Percentiles rank a stretch among this genome's conserved stretches.
These are phyloP conservation scores for Panthera tigris DNA, from an alignment of 2,113 vertebrate species.

Conservation along the genomic window DNA sequence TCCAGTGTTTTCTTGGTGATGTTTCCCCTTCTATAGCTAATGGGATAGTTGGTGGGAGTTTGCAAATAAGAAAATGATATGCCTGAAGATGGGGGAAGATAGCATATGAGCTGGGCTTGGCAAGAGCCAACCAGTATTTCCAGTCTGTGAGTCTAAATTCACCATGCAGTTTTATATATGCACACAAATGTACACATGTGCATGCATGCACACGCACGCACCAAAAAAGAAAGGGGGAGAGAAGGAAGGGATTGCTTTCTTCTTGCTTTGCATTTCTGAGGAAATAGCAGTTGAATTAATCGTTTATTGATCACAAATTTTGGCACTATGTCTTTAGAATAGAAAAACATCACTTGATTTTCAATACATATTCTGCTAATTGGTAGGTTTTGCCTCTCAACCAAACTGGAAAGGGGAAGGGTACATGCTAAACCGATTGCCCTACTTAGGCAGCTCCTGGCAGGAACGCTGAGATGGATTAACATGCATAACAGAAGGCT, in stretches of 20 bases:
- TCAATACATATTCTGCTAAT: conserved; percentile 79
- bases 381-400: conserved; percentile 82
- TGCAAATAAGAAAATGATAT: background rate
- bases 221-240: background rate
- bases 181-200: background rate
- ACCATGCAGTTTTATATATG: no score
- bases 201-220: no score
- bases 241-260: background rate
- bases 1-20: background rate
- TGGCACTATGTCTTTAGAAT: conserved; percentile 47
- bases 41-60: background rate
- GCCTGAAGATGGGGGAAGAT: background rate
- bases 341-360: conserved; percentile 75
- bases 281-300: conserved; percentile 33
- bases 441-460: conserved; percentile 87
- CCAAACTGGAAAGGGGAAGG: conserved; percentile 80
- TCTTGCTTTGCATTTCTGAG: conserved; percentile 39
- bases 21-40: background rate
- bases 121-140: background rate
- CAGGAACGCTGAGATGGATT: conserved; percentile 86
- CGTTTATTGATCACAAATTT: conserved; percentile 67
- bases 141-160: background rate
- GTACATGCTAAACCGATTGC: conserved; percentile 83
- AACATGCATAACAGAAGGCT: conserved; percentile 88
- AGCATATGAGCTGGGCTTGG: background rate